A percentile compares a stretch with the other conserved stretches of the same genome.
These are phyloP conservation scores for Drosophila kikkawai DNA, from an alignment of 1,140 invertebrate species.

Conservation along the genomic window DNA sequence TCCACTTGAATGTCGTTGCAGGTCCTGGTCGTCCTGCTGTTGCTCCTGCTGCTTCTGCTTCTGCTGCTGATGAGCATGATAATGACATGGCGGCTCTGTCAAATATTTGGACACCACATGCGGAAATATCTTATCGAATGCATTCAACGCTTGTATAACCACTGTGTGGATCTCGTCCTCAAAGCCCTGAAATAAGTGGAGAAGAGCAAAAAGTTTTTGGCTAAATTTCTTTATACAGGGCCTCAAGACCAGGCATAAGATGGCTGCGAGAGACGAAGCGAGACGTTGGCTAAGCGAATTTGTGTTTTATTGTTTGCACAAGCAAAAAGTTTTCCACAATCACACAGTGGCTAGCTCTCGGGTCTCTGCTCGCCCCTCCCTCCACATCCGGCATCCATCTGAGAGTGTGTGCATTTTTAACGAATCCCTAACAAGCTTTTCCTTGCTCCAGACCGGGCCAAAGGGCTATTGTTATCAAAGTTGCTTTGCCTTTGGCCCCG, in stretches of 20 bases:
- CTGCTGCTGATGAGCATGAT: conserved; percentile 81
- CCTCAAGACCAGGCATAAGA: conserved; percentile 61
- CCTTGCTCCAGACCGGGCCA: conserved; percentile 51
- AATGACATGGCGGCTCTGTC: conserved; percentile 83
- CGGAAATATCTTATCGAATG: conserved; percentile 85
- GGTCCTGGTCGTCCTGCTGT: conserved; percentile 36
- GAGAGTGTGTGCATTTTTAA: conserved; percentile 75
- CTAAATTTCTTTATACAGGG: conserved; percentile 70
- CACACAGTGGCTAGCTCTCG: conserved; percentile 44
- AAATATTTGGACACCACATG: conserved; percentile 84
- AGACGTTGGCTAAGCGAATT: conserved; percentile 72
- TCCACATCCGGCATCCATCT: conserved; percentile 36
- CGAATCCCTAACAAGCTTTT: conserved; percentile 82
- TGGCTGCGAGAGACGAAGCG: conserved; percentile 24
- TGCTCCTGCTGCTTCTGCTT: conserved; percentile 22
- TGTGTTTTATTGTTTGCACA: conserved; percentile 83
- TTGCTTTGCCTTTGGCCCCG: conserved; percentile 57
- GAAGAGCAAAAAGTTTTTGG: conserved; percentile 52
- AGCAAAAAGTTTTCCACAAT: conserved; percentile 75
- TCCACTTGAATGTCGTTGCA: conserved; percentile 71
- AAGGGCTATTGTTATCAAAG: conserved; percentile 80
- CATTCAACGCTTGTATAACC: conserved; percentile 84
- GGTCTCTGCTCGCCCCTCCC: not conserved
- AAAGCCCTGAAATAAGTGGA: conserved; percentile 86
- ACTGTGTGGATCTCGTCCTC: conserved; percentile 87